A percentile compares a stretch with the other conserved stretches of the same genome.
Evolutionary conservation across 2,113 vertebrate genomes (phyloP).

Genomic region (Pipra filicauda): DNA sequence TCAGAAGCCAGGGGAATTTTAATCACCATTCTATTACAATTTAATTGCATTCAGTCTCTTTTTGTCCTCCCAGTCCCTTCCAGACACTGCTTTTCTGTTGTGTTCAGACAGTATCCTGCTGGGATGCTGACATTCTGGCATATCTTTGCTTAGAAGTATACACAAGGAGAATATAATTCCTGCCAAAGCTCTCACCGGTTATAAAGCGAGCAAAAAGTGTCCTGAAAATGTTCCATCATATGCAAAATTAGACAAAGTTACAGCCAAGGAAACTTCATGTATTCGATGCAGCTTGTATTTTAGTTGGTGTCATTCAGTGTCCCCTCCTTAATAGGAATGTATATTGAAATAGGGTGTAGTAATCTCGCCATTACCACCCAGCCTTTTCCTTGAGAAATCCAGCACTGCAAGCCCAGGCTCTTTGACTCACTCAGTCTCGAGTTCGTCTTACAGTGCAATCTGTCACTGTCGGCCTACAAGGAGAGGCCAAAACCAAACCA

Average conservation of each 20-base stretch:
- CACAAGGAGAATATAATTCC: not conserved
- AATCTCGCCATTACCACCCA: not conserved
- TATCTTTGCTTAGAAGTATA: not conserved
- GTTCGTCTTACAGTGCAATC: not conserved
- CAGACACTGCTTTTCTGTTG: not conserved
- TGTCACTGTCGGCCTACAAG: not conserved
- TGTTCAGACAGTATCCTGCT: not conserved
- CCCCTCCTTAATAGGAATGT: not conserved
- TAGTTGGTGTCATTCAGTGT: not conserved
- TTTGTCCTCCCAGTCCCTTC: not conserved
- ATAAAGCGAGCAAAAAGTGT: not conserved
- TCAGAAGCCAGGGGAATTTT: conserved; percentile 4
- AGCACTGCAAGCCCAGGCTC: not conserved
- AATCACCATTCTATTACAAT: not conserved
- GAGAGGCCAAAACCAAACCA: not conserved
- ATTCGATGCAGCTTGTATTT: not conserved
- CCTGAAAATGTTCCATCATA: not conserved
- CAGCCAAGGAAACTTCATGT: not conserved
- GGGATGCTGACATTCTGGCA: not conserved
- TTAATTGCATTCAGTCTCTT: not conserved
- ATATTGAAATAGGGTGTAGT: not conserved
- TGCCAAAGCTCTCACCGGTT: not conserved
- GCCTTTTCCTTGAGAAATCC: not conserved
- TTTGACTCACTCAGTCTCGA: not conserved
- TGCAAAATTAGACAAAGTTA: not conserved